These are phyloP conservation scores for Tipula helvola DNA, from an alignment of 2,888 invertebrate species.

Conservation along the genomic window DNA sequence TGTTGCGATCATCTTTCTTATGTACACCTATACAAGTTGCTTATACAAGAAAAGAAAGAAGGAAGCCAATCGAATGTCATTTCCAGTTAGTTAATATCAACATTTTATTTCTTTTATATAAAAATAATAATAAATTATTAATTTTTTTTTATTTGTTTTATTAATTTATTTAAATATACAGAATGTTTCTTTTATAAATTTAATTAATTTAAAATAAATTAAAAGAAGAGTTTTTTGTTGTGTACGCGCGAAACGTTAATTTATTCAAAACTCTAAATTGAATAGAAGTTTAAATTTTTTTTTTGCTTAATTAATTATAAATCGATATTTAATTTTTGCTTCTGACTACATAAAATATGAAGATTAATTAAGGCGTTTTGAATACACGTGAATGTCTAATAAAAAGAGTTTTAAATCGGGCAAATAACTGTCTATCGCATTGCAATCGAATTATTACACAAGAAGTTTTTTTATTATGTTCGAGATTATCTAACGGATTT, in stretches of 20 bases:
- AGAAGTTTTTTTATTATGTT: neutral
- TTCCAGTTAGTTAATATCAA: slow-evolving; percentile 8
- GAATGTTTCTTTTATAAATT: neutral
- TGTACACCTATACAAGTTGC: neutral
- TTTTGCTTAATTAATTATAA: neutral
- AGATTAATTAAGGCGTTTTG: neutral
- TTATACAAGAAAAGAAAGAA: neutral
- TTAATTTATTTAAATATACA: neutral
- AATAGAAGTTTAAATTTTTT: neutral
- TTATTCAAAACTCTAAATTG: neutral
- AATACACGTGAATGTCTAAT: neutral
- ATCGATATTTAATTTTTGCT: neutral
- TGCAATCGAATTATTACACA: neutral
- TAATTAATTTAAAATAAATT: neutral
- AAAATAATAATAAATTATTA: neutral
- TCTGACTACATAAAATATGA: neutral
- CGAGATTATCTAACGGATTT: neutral
- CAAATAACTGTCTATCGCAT: neutral
- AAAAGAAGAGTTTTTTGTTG: neutral
- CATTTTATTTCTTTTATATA: neutral
- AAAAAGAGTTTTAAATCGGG: neutral
- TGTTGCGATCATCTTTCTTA: neutral
- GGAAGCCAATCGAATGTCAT: slow-evolving; percentile 8
- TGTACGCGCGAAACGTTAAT: neutral
- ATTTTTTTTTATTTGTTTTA: slow-evolving; percentile 7